Percentiles rank a stretch among this genome's conserved stretches.
Conservation (phyloP, 2,888 invertebrate species). For the Catocala nupta region DNA sequence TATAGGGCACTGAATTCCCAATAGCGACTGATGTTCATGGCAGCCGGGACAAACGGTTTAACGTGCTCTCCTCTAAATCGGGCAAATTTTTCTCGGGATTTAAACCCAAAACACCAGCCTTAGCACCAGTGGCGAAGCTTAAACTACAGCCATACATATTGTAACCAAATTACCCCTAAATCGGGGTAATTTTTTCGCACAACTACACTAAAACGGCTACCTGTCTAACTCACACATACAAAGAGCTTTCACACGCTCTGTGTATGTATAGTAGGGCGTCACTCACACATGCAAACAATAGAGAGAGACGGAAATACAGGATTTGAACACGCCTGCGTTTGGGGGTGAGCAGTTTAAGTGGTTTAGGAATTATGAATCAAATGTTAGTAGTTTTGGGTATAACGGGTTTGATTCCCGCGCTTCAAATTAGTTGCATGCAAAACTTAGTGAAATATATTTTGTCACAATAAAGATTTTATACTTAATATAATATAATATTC, state of each 20-base stretch:
- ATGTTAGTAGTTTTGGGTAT: conserved; percentile 5
- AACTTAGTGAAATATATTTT: neutral
- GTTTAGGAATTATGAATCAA: conserved; percentile 16
- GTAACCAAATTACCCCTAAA: conserved; percentile 27
- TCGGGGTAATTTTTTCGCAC: conserved; percentile 25
- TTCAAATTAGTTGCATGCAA: neutral
- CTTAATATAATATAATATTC: no score
- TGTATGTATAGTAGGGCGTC: conserved; percentile 57
- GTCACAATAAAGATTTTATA: no score
- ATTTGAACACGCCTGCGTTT: conserved; percentile 24
- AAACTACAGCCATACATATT: neutral
- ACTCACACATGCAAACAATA: conserved; percentile 46
- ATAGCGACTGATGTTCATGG: no score
- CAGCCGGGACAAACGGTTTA: no score
- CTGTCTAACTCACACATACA: conserved; percentile 68
- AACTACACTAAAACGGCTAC: conserved; percentile 45
- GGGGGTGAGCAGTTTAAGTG: conserved; percentile 14
- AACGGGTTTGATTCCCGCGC: conserved; percentile 30
- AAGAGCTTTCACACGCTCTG: conserved; percentile 60
- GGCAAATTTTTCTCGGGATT: no score
- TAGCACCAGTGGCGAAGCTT: neutral
- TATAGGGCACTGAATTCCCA: no score
- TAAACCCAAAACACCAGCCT: no score
- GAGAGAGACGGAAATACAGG: conserved; percentile 36
- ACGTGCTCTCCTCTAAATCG: no score